These are phyloP conservation scores for Drosophila sordidula DNA, from an alignment of 2,888 invertebrate species.

Conservation along the genomic window DNA sequence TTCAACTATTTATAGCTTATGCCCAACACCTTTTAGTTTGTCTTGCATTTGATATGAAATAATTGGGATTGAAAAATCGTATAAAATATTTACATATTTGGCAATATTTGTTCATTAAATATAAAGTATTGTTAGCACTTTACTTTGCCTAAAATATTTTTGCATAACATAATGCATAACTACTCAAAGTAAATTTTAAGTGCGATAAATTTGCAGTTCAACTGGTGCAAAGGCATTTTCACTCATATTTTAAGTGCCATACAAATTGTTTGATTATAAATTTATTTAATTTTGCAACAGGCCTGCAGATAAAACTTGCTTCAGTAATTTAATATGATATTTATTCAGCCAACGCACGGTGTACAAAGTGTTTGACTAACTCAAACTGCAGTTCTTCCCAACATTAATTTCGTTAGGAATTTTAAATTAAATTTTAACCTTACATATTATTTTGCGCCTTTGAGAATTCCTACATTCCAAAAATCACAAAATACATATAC, in stretches of 20 bases:
- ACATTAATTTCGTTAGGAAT: too few relatives aligned
- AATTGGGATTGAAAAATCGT: too few relatives aligned
- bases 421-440: too few relatives aligned
- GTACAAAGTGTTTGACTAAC: background rate
- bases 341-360: background rate
- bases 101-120: background rate
- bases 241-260: background rate
- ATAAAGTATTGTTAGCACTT: background rate
- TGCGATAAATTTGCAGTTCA: too few relatives aligned
- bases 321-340: background rate
- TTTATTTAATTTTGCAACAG: conserved; percentile 5
- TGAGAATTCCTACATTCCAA: too few relatives aligned
- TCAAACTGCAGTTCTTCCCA: background rate
- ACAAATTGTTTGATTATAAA: conserved; percentile 1
- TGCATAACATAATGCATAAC: background rate
- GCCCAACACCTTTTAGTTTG: background rate
- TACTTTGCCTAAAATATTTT: background rate
- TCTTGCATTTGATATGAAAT: background rate
- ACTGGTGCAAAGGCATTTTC: background rate
- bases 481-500: too few relatives aligned
- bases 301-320: background rate
- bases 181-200: background rate
- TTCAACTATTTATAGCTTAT: background rate
- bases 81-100: too few relatives aligned
- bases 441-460: too few relatives aligned